Base-by-base conservation (phyloP, 1,140 invertebrate genomes). In the Dendrolimus punctatus region DNA sequence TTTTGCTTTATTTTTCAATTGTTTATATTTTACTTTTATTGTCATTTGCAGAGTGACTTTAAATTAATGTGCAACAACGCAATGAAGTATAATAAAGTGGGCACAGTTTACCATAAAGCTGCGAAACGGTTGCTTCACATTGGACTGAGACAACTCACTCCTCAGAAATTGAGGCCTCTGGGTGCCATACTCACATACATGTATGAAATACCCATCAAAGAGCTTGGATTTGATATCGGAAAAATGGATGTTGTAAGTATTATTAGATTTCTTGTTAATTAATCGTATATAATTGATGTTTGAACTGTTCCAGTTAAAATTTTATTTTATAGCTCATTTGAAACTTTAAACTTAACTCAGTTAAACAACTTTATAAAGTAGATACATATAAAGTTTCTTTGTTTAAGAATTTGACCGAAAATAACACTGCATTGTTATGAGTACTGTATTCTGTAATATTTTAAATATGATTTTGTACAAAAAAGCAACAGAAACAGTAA, bases 61-160 rank as follows among this genome's bases (percentile, higher is more conserved):
- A 94, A 95, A 55, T 79, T 99, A 40, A 99, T 99, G 94, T 99
- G 97, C 81, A 95, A 96, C 46, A 99, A 99, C 84, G 96, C 96
- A 0, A 98, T 97, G 90, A 94, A 93, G n/a, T 99, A 99, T 75
- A 99, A 99, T 85, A 94, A 96, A 61, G 92, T 93, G 4, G 98
- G 99, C 45, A 99, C 98, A 0, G 95, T 99, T 36, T 99, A 99
- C 83, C 98, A 95, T 84, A 99, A 98, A 85, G 95, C 97, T 0
- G 97, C 97, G 0, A 95, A 96, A 60, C 93, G 95, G 53, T 75
- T 99, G 0, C 87, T 98, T 0, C 95, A 97, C 64, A 91, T 93
- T 8, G 97, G 96, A 0, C 76, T 95, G 47, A 96, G 95, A 76
- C 91, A 96, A 68, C 89, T 97, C 23, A 93, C 92, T 45, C 92